Evolutionary conservation across 2,888 invertebrate genomes (phyloP).

Genomic region (Diadegma fenestrale): DNA sequence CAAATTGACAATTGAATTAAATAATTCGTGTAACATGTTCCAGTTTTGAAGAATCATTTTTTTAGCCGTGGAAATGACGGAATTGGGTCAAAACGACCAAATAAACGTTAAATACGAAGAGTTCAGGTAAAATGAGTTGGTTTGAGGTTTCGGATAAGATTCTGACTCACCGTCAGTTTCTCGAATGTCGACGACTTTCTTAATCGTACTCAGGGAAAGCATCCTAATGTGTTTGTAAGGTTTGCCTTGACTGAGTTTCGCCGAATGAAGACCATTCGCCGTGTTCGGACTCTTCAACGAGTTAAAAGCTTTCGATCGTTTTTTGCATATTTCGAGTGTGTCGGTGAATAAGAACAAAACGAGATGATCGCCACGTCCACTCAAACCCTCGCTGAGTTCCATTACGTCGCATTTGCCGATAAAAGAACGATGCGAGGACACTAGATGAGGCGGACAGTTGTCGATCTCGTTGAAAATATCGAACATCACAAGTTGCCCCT

Average conservation of each 20-base stretch:
- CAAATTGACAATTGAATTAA: neutral
- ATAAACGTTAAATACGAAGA: neutral
- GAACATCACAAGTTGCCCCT: slow-evolving; percentile 97
- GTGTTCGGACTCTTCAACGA: slow-evolving; percentile 90
- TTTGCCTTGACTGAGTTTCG: slow-evolving; percentile 90
- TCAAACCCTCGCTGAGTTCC: slow-evolving; percentile 93
- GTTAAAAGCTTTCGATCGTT: slow-evolving; percentile 91
- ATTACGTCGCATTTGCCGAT: slow-evolving; percentile 95
- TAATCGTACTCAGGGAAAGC: slow-evolving; percentile 95
- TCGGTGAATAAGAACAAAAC: slow-evolving; percentile 97
- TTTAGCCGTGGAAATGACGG: neutral
- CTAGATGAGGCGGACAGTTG: slow-evolving; percentile 97
- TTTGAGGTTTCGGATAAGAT: neutral
- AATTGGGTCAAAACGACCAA: neutral
- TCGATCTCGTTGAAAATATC: slow-evolving; percentile 99
- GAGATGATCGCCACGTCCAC: slow-evolving; percentile 94
- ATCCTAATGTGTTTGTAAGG: slow-evolving; percentile 96
- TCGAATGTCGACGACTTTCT: slow-evolving; percentile 95
- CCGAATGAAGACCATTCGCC: slow-evolving; percentile 86
- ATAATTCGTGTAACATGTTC: neutral
- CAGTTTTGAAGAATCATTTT: neutral
- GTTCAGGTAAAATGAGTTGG: neutral
- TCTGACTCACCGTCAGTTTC: slow-evolving; percentile 91
- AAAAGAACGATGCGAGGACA: slow-evolving; percentile 96
- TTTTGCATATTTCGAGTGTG: slow-evolving; percentile 96